Percentiles rank a stretch among this genome's conserved stretches.
Evolutionary conservation across 2,888 invertebrate species (phyloP).

Genomic region (Lysandra bellargus): DNA sequence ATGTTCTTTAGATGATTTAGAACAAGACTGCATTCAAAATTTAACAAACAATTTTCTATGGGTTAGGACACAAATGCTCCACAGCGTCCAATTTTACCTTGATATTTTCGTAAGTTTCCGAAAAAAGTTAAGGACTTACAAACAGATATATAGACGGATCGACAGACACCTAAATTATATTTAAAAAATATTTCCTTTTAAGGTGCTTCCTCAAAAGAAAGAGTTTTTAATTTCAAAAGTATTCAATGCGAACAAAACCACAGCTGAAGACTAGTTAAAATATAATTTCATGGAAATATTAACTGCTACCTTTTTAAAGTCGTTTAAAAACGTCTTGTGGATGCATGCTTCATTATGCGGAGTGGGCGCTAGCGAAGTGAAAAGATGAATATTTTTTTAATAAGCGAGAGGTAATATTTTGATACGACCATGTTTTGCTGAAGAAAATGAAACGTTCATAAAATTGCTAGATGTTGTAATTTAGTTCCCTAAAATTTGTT

Average conservation of each 20-base stretch:
- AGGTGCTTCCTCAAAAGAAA: not conserved
- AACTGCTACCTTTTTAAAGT: constrained; percentile 4
- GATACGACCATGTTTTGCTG: not conserved
- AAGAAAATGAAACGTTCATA: not conserved
- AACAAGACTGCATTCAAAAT: too few species aligned
- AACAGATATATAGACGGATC: not conserved
- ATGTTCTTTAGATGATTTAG: too few species aligned
- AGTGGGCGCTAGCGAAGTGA: constrained; percentile 11
- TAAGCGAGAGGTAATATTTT: not conserved
- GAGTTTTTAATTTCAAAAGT: not conserved
- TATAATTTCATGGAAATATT: not conserved
- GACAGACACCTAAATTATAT: not conserved
- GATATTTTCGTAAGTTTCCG: too few species aligned
- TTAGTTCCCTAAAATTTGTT: not conserved
- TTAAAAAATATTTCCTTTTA: too few species aligned
- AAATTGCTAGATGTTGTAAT: not conserved
- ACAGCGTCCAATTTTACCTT: too few species aligned
- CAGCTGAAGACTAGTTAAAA: not conserved
- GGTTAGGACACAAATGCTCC: too few species aligned
- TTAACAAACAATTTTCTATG: too few species aligned
- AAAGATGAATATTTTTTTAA: constrained; percentile 22
- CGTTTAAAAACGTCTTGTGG: constrained; percentile 13
- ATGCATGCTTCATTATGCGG: constrained; percentile 17
- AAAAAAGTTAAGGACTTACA: not conserved
- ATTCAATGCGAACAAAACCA: not conserved